phyloP scores from a whole-genome alignment of 2,113 vertebrate species.

The Onychostoma macrolepis region DNA sequence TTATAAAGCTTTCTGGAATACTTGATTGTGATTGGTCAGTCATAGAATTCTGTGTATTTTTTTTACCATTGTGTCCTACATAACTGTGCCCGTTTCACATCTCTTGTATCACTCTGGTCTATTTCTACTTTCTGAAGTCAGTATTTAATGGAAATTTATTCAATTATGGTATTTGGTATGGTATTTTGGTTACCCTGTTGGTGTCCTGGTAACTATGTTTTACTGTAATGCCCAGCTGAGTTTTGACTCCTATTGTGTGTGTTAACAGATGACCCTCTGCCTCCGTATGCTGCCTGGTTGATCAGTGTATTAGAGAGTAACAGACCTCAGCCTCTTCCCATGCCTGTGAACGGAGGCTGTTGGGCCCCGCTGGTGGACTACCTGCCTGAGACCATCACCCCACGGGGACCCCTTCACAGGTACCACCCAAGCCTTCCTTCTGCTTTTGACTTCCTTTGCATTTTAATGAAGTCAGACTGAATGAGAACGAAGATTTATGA shows the following conservation, averaged over 20 bases:
- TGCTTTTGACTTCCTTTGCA: not conserved
- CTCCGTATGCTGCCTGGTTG: constrained; percentile 94
- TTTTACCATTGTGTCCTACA: too few relatives aligned
- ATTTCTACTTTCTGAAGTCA: not conserved
- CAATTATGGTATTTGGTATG: not conserved
- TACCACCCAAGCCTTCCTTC: constrained; percentile 59
- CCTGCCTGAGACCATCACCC: constrained; percentile 95
- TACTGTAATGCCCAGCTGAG: not conserved
- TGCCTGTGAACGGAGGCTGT: constrained; percentile 95
- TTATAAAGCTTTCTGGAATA: not conserved
- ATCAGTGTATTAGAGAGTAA: constrained; percentile 91
- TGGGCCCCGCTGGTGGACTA: constrained; percentile 98
- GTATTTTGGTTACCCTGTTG: not conserved
- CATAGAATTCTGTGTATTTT: not conserved
- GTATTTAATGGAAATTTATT: not conserved
- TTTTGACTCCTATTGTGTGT: constrained; percentile 25
- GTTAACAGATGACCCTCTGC: constrained; percentile 86
- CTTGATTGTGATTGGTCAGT: not conserved
- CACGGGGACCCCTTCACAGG: constrained; percentile 93
- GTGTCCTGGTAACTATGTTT: not conserved
- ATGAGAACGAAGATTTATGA: not conserved
- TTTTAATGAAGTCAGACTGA: not conserved
- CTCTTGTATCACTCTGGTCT: not conserved
- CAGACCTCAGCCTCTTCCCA: constrained; percentile 90
- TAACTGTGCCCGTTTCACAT: too few relatives aligned